A percentile compares a stretch with the other conserved stretches of the same genome.
Evolutionary conservation across 2,797 vertebrate species (phyloP).

Genomic region (Centroberyx gerrardi): DNA sequence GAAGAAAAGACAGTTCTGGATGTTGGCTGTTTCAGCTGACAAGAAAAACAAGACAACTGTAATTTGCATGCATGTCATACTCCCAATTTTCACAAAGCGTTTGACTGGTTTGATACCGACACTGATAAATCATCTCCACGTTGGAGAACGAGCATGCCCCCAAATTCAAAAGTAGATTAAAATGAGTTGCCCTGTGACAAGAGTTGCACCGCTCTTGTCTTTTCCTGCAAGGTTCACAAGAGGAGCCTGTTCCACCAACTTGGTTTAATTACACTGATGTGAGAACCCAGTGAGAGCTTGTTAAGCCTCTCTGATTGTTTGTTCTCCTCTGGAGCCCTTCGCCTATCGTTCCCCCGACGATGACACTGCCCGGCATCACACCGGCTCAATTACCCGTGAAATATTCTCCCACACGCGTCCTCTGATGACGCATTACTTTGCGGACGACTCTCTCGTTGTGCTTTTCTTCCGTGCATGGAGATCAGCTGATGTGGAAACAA

Average conservation of each 20-base stretch:
- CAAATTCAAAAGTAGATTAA: constrained; percentile 12
- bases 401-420: constrained; percentile 65
- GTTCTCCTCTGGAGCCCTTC: constrained; percentile 65
- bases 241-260: constrained; percentile 57
- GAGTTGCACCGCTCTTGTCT: not conserved
- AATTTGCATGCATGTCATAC: not conserved
- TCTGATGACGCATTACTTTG: constrained; percentile 50
- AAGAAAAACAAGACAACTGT: not conserved
- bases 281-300: constrained; percentile 65
- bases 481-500: not conserved
- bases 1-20: too few relatives aligned
- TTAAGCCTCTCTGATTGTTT: constrained; percentile 73
- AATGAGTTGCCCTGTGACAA: constrained; percentile 20
- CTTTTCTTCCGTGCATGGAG: constrained; percentile 34
- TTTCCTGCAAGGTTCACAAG: constrained; percentile 36
- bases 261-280: constrained; percentile 69
- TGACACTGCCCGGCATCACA: constrained; percentile 64
- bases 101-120: too few relatives aligned
- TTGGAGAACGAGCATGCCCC: not conserved
- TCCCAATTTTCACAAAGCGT: not conserved
- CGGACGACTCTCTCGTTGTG: constrained; percentile 52
- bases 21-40: not conserved
- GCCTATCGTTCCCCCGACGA: constrained; percentile 57
- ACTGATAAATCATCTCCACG: not conserved
- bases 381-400: constrained; percentile 72